Percentiles rank a stretch among this genome's conserved stretches.
These are phyloP conservation scores for Tridacna crocea DNA, from an alignment of 2,888 invertebrate species.

Conservation along the genomic window DNA sequence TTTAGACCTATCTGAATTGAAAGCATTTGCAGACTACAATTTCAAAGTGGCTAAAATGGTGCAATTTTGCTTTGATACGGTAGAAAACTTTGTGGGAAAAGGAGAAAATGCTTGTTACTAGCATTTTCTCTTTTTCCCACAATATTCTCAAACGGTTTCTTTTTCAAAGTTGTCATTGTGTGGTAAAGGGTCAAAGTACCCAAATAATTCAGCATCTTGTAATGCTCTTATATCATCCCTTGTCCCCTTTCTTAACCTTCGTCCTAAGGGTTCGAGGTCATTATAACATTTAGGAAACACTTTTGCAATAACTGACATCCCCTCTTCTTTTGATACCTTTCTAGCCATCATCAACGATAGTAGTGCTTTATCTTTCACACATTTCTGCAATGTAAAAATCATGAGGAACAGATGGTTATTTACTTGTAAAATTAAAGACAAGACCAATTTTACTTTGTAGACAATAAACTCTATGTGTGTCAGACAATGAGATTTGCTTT, in stretches of 20 bases:
- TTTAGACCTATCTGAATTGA: too few species aligned
- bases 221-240: slow-evolving; percentile 73
- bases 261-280: slow-evolving; percentile 95
- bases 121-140: too few species aligned
- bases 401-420: background rate
- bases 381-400: slow-evolving; percentile 85
- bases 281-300: slow-evolving; percentile 96
- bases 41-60: too few species aligned
- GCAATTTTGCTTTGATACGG: too few species aligned
- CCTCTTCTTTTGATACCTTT: slow-evolving; percentile 89
- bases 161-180: too few species aligned
- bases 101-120: too few species aligned
- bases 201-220: slow-evolving; percentile 76
- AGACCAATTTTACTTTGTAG: too few species aligned
- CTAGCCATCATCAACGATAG: slow-evolving; percentile 93
- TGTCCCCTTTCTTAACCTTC: slow-evolving; percentile 76
- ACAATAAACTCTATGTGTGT: background rate
- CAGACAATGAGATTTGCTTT: too few species aligned
- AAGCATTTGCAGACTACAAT: too few species aligned
- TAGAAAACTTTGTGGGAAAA: too few species aligned
- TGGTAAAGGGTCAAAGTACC: too few species aligned
- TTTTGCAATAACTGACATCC: slow-evolving; percentile 91
- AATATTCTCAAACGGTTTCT: too few species aligned
- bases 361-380: slow-evolving; percentile 95
- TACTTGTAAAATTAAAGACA: background rate